Evolutionary conservation across 2,888 invertebrate genomes (phyloP).

Genomic region (Disparrhopalites patrizii): DNA sequence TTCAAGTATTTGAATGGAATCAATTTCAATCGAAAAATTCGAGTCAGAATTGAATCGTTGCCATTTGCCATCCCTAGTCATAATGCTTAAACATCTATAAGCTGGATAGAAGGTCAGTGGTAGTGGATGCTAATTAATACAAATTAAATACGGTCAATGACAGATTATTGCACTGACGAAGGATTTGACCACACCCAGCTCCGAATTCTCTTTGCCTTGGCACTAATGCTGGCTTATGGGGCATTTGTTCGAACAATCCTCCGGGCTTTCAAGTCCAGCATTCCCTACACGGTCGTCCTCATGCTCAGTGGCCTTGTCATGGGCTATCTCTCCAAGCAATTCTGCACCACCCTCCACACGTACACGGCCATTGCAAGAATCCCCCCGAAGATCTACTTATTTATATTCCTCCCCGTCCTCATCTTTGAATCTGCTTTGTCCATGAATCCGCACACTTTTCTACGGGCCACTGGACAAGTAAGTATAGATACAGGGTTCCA

Average conservation of each 20-base stretch:
- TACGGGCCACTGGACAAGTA: slow-evolving; percentile 37
- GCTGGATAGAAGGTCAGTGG: too few relatives aligned
- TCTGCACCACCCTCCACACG: slow-evolving; percentile 29
- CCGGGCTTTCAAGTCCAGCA: slow-evolving; percentile 14
- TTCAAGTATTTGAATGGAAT: too few relatives aligned
- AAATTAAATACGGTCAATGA: too few relatives aligned
- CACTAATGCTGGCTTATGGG: slow-evolving; percentile 38
- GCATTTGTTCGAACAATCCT: slow-evolving; percentile 35
- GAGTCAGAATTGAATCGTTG: too few relatives aligned
- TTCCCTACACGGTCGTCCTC: slow-evolving; percentile 46
- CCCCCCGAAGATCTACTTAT: slow-evolving; percentile 40
- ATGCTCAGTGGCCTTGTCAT: slow-evolving; percentile 41
- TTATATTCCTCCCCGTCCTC: slow-evolving; percentile 44
- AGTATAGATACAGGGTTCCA: too few relatives aligned
- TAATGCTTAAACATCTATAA: too few relatives aligned
- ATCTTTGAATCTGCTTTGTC: slow-evolving; percentile 46
- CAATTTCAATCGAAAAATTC: too few relatives aligned
- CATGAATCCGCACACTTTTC: slow-evolving; percentile 46
- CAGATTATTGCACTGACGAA: slow-evolving; percentile 12
- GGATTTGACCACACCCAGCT: slow-evolving; percentile 34
- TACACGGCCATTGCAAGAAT: slow-evolving; percentile 38
- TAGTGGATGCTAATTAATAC: too few relatives aligned
- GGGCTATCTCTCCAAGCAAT: slow-evolving; percentile 36
- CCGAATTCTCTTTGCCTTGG: slow-evolving; percentile 38
- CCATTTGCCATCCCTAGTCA: too few relatives aligned